Conservation (phyloP, 2,797 vertebrate species). For the Setipinna tenuifilis region DNA sequence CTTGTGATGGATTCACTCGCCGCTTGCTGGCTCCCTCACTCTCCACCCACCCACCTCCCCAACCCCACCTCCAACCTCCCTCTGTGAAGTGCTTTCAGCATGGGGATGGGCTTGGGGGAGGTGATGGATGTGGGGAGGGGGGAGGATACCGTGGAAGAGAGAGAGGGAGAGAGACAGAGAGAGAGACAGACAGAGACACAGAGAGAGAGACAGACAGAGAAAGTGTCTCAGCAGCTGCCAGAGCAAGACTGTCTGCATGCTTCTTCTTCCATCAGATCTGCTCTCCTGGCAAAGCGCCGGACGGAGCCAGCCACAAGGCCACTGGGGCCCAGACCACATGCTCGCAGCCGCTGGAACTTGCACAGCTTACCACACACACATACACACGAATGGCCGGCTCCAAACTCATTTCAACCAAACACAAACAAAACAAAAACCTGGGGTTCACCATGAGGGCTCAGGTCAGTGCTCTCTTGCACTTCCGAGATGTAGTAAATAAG, state of each 20-base stretch:
- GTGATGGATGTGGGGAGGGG: not conserved
- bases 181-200: conserved; percentile 33
- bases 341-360: not conserved
- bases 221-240: conserved; percentile 43
- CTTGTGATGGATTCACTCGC: conserved; percentile 64
- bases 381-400: not conserved
- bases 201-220: conserved; percentile 33
- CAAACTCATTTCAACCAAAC: not conserved
- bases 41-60: conserved; percentile 51
- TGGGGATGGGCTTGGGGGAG: not conserved
- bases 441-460: not conserved
- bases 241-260: conserved; percentile 34
- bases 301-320: conserved; percentile 25
- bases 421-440: not conserved
- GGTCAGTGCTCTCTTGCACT: not conserved
- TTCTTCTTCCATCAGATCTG: conserved; percentile 33
- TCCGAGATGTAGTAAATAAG: not conserved
- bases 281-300: conserved; percentile 33
- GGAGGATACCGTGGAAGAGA: not conserved
- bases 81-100: conserved; percentile 43
- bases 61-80: conserved; percentile 62
- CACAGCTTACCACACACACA: not conserved
- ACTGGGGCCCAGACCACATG: not conserved
- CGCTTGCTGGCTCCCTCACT: not conserved
- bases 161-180: no score